A percentile compares a stretch with the other conserved stretches of the same genome.
Evolutionary conservation across 1,140 invertebrate genomes (phyloP).

Genomic region (Trichogramma pretiosum): DNA sequence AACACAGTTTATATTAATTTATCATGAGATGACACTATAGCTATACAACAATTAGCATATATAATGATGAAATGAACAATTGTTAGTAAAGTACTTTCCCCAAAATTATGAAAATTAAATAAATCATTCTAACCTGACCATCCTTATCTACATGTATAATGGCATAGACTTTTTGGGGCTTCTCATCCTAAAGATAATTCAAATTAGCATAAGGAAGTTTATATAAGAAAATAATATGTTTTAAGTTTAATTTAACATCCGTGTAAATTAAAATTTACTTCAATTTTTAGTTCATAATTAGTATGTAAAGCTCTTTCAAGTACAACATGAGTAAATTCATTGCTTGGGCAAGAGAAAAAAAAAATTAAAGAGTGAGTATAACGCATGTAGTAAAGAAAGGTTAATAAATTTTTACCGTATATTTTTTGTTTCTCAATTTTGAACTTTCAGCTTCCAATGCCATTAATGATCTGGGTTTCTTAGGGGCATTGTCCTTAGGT

Average conservation of each 20-base stretch:
- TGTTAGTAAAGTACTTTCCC: no score
- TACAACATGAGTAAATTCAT: no score
- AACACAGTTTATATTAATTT: no score
- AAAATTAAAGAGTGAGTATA: background rate
- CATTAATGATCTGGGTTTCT: slow-evolving; percentile 64
- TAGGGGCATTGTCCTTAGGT: slow-evolving; percentile 59
- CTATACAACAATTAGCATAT: no score
- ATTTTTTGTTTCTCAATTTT: slow-evolving; percentile 56
- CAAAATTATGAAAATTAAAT: slow-evolving; percentile 6
- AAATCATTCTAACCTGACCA: slow-evolving; percentile 52
- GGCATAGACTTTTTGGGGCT: slow-evolving; percentile 54
- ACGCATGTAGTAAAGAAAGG: slow-evolving; percentile 3
- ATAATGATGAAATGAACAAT: no score
- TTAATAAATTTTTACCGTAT: slow-evolving; percentile 35
- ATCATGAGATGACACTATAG: no score
- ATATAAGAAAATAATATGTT: background rate
- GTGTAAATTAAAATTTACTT: no score
- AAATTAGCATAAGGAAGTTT: slow-evolving; percentile 26
- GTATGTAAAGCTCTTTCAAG: no score
- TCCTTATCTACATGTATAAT: slow-evolving; percentile 60
- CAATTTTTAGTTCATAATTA: no score
- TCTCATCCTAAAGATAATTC: slow-evolving; percentile 53
- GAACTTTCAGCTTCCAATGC: slow-evolving; percentile 64
- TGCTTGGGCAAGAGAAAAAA: no score
- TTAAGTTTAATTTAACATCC: no score